A percentile compares a stretch with the other conserved stretches of the same genome.
phyloP scores from a whole-genome alignment of 2,888 invertebrate genomes.

The Cerastis leucographa region DNA sequence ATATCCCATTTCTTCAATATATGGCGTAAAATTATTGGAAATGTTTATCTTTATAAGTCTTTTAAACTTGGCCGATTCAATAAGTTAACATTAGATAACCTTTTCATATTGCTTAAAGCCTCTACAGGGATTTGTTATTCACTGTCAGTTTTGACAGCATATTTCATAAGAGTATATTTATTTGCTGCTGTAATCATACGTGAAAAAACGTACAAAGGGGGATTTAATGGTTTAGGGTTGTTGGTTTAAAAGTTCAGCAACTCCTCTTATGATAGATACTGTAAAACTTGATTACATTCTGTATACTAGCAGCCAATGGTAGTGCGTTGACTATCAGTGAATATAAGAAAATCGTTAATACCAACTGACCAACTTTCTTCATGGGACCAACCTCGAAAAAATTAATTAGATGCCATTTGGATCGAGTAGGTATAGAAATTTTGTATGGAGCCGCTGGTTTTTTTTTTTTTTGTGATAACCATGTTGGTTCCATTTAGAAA shows the following conservation, averaged over 20 bases:
- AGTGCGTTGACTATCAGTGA: neutral
- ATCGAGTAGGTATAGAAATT: no score
- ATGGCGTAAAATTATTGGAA: neutral
- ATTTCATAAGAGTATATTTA: neutral
- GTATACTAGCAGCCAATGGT: neutral
- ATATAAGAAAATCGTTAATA: no score
- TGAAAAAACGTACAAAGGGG: neutral
- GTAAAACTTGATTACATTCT: neutral
- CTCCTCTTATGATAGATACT: neutral
- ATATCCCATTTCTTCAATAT: constrained; percentile 15
- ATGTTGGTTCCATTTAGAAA: no score
- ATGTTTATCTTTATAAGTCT: constrained; percentile 5
- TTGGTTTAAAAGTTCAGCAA: neutral
- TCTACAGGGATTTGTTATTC: neutral
- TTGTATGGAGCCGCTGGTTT: no score
- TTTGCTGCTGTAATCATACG: neutral
- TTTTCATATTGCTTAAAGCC: constrained; percentile 8
- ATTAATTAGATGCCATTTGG: no score
- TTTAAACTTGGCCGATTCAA: neutral
- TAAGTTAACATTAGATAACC: constrained; percentile 5
- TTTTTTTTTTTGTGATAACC: no score
- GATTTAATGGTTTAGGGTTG: neutral
- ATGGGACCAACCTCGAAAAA: no score
- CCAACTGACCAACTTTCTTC: no score
- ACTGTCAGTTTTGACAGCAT: constrained; percentile 24